phyloP scores from a whole-genome alignment of 2,888 invertebrate species.

The Halocaridina rubra region DNA sequence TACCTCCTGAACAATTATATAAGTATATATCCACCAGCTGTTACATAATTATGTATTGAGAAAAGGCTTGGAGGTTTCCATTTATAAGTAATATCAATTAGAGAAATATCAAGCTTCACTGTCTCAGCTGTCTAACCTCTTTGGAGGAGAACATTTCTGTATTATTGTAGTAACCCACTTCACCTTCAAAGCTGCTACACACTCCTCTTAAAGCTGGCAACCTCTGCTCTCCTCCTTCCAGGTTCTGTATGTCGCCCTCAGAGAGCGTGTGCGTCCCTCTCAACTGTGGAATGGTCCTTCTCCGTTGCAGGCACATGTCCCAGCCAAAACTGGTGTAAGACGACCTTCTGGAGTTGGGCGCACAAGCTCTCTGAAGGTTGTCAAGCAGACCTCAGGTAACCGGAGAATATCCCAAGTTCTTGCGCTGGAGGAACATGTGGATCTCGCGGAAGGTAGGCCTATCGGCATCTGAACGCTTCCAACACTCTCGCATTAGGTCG shows the following conservation, averaged over 20 bases:
- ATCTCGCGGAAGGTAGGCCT: slow-evolving; percentile 89
- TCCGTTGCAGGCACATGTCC: slow-evolving; percentile 31
- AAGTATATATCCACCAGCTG: too few species aligned
- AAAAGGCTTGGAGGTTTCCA: too few species aligned
- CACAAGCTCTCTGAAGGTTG: slow-evolving; percentile 31
- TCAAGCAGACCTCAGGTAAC: slow-evolving; percentile 58
- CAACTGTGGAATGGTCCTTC: neutral
- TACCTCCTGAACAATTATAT: too few species aligned
- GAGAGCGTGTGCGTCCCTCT: slow-evolving; percentile 38
- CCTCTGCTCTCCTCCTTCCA: slow-evolving; percentile 19
- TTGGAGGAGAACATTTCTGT: slow-evolving; percentile 32
- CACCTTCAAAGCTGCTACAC: slow-evolving; percentile 43
- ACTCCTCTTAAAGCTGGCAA: neutral
- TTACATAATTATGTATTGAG: too few species aligned
- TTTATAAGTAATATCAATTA: slow-evolving; percentile 32
- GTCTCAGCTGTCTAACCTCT: slow-evolving; percentile 34
- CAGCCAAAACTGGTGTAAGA: slow-evolving; percentile 38
- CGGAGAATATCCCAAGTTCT: slow-evolving; percentile 71
- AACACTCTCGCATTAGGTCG: slow-evolving; percentile 92
- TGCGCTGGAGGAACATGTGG: slow-evolving; percentile 84
- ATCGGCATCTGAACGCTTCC: slow-evolving; percentile 83
- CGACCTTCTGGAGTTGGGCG: slow-evolving; percentile 36
- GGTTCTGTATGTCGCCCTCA: slow-evolving; percentile 45
- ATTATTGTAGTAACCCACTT: slow-evolving; percentile 34
- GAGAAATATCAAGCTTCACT: slow-evolving; percentile 13